Evolutionary conservation across 2,888 invertebrate genomes (phyloP).

Genomic region (Neria commutata): DNA sequence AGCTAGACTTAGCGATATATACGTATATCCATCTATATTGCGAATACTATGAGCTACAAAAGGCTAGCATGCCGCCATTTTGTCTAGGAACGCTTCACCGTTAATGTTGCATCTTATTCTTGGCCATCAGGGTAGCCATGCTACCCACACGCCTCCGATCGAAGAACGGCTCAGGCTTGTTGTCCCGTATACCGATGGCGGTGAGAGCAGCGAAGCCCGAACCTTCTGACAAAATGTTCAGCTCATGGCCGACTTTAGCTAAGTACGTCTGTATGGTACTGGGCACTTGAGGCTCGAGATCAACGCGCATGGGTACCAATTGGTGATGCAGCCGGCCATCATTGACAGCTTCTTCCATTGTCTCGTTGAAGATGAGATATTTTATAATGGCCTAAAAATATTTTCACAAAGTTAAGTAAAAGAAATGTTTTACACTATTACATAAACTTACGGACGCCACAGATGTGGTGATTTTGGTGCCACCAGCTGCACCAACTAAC

Average conservation of each 20-base stretch:
- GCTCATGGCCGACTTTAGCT: constrained; percentile 49
- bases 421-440: no score
- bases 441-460: constrained; percentile 73
- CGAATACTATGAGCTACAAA: no score
- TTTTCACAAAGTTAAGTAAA: no score
- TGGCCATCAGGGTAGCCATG: constrained; percentile 45
- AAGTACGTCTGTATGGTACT: constrained; percentile 14
- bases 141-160: constrained; percentile 60
- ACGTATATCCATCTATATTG: no score
- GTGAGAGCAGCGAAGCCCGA: constrained; percentile 67
- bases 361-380: constrained; percentile 70
- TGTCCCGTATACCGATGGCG: constrained; percentile 61
- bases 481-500: constrained; percentile 87
- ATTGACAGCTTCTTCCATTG: constrained; percentile 72
- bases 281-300: not conserved
- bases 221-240: constrained; percentile 23
- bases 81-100: no score
- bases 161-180: constrained; percentile 39
- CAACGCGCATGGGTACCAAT: constrained; percentile 73
- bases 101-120: no score
- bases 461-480: constrained; percentile 86
- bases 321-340: constrained; percentile 85
- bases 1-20: no score
- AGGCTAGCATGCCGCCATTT: no score
- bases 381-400: constrained; percentile 68